Base-by-base conservation (phyloP, 2,888 invertebrate species). In the Sphaerophoria rueppellii region DNA sequence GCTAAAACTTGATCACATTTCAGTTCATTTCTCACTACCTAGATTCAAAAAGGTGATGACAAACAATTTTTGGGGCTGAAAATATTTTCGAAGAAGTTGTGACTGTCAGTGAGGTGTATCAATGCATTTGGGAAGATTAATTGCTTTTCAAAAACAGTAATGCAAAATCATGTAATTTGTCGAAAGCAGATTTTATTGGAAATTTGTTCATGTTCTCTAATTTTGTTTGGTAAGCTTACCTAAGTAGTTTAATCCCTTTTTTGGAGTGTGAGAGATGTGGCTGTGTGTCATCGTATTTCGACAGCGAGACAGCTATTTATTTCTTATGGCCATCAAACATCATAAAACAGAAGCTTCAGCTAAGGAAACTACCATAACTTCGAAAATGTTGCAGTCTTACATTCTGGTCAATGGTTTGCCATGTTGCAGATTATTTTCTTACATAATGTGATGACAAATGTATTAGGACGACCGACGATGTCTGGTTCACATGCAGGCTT, bases 1-100 rank as follows among this genome's bases (percentile, higher is more conserved):
- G 32, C 16, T 37, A 14, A 12, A 55, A 70, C 69, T 74, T 61
- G 74, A 74, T 65, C 72, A 58, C 52, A 52, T 50, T 78, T 46
- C 57, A 57, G 37, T 78, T 46, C 54, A 55, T 71, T 71, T 55
- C 34, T 55, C 32, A 48, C 57, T 54, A 32, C 37, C 52, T 67
- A 54, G 32, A 52, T 67, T 40, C 52, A 67, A 24, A 16, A 40
- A 40, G 52, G 7, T 67, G 67, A 37, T 52, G 52, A 37, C 11
- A 24, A 4, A 16, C 2, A 5, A 24, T 43, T n/a, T 50, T 65
- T 52, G 52, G 40, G 54, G 40, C 24, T 40, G 12, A 2, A 4
- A n/a, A 12, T 11, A 4, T 3, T 48, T 54, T 16, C 14, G 16
- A 65, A 65, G 14, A 67, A 67, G 40, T 50, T 7, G 34, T 35